Evolutionary conservation across 2,113 vertebrate species (phyloP), one percentile per base, ranked within the genome.

Genomic region (Tretioscincus oriximinensis): DNA sequence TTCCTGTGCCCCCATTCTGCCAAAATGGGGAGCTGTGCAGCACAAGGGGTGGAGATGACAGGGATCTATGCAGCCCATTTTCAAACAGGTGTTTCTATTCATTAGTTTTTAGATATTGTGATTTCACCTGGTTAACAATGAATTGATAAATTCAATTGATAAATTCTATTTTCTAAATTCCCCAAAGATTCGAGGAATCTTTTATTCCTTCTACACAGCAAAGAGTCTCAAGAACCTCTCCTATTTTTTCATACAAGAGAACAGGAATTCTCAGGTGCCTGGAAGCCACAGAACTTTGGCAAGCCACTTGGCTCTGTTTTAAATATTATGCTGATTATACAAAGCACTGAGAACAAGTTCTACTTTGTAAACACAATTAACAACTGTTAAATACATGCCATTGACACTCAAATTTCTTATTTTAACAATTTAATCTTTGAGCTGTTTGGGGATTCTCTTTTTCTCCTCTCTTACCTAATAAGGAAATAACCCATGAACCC

Each of bases 321-420:
- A 90, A 93, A 91, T 91, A 90, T 76, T 90, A 91, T 89, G 91
- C 75, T 90, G 86, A 90, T 89, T 88, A 82, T 64, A 87, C 0
- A 82, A 81, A 90, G 78, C 78, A 89, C 73, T 86, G 82, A 82
- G 85, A 90, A 93, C 90, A 92, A 90, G 91, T 92, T 88, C 81
- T 91, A 82, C 86, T 92, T 84, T 76, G 87, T 89, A 90, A 90
- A 92, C 69, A 91, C 79, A 90, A 87, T 90, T 91, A 92, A 90
- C 67, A 80, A 84, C 84, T 76, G 81, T 81, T 90, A 84, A 80
- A 86, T 82, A 84, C 77, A 87, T 87, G 88, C 81, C 89, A 87
- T 79, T 65, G 86, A 84, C 85, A 83, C 76, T 86, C 28, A n/a
- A 73, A 67, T 80, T 87, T 89, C 84, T 89, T 14, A 78, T 73